A percentile compares a stretch with the other conserved stretches of the same genome.
Evolutionary conservation across 2,797 vertebrate genomes (phyloP).

Genomic region (Hippoglossus hippoglossus): DNA sequence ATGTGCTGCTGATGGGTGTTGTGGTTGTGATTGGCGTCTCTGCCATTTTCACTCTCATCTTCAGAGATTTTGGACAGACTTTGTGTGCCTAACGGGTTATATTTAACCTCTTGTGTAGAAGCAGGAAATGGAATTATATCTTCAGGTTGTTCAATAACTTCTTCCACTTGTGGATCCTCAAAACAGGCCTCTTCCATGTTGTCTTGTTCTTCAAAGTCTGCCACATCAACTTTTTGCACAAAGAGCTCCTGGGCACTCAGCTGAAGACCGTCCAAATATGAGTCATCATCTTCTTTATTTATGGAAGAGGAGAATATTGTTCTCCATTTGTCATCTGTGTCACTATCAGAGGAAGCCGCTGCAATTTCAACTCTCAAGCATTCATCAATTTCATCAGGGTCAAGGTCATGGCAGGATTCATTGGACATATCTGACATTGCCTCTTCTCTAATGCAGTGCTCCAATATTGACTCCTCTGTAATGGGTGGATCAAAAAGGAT

Average conservation of each 20-base stretch:
- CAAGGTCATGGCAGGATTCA: constrained; percentile 77
- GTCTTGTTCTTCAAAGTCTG: constrained; percentile 61
- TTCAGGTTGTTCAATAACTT: constrained; percentile 79
- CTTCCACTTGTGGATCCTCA: constrained; percentile 66
- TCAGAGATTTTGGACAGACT: constrained; percentile 85
- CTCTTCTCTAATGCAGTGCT: constrained; percentile 80
- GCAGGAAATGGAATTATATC: constrained; percentile 50
- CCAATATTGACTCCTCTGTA: constrained; percentile 72
- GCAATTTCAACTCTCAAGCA: constrained; percentile 81
- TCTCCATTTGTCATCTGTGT: constrained; percentile 86
- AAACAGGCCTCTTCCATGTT: constrained; percentile 57
- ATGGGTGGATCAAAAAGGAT: constrained; percentile 55
- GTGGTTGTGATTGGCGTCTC: constrained; percentile 61
- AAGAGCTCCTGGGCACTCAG: constrained; percentile 87
- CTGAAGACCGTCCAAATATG: constrained; percentile 84
- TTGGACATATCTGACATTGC: constrained; percentile 81
- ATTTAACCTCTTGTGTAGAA: constrained; percentile 76
- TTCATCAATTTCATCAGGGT: constrained; percentile 79
- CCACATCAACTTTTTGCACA: constrained; percentile 80
- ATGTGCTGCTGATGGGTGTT: constrained; percentile 37
- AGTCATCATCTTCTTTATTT: constrained; percentile 87
- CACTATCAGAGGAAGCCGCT: constrained; percentile 81
- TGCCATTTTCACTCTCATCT: constrained; percentile 80
- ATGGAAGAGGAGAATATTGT: constrained; percentile 87
- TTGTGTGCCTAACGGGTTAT: constrained; percentile 75